Evolutionary conservation across 1,140 invertebrate genomes (phyloP), one percentile per base, ranked within the genome.

Genomic region (Rhyacophila brunnea): DNA sequence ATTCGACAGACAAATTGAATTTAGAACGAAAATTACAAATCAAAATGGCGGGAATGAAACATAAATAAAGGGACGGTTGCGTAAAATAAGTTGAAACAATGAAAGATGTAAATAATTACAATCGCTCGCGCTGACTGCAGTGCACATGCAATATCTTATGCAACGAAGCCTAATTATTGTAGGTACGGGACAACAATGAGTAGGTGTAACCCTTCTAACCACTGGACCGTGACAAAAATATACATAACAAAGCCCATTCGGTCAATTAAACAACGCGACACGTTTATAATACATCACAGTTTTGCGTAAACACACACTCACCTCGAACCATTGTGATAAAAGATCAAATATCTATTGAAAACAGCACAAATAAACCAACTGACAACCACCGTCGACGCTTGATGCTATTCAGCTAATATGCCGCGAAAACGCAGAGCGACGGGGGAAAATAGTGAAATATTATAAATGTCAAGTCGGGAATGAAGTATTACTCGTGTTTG

Each of bases 141-240:
- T 54, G 44, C 43, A 54, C 51, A 45, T 47, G 53, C 53, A 46
- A 57, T 38, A 46, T 42, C 38, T 57, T 57, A 57, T 57, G 55
- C 55, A 57, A 57, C 20, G 38, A 35, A 23, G 17, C 36, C 36
- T 42, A 13, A 50, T 57, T 57, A 49, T 57, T 57, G 45, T 10
- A 57, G 15, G 4, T 4, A 17, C 17, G n/a, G 11, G 36, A 49
- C 28, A 56, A 56, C 53, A 43, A 49, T 32, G 46, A 50, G 46
- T 57, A 50, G 43, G 53, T 56, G 55, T 57, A 57, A 57, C 55
- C 18, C 38, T 32, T 28, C 10, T 50, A 28, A 43, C 18, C 47
- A 10, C 6, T 19, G 34, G 43, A 38, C 46, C 55, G 38, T 49
- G 17, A 57, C 45, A 19, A 35, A 44, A 56, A 54, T 47, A 36